phyloP scores from a whole-genome alignment of 2,113 vertebrate species.

The Atractosteus spatula region DNA sequence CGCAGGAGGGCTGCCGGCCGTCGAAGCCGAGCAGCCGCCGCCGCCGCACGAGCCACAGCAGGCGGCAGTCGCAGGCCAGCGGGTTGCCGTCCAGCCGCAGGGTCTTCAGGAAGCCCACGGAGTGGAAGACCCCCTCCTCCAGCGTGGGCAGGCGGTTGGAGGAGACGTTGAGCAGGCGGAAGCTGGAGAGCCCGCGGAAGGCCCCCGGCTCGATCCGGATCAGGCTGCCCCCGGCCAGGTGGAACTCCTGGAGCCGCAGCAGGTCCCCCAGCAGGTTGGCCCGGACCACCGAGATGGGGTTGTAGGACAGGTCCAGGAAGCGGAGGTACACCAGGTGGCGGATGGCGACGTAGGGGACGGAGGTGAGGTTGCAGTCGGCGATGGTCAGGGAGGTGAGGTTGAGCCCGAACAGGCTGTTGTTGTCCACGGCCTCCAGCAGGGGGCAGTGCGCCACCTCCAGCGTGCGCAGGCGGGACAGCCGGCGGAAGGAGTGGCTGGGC shows the following conservation, averaged over 20 bases:
- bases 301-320: conserved; percentile 80
- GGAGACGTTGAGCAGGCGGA: conserved; percentile 78
- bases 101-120: conserved; percentile 74
- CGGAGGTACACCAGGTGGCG: conserved; percentile 71
- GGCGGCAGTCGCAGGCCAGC: conserved; percentile 81
- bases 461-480: conserved; percentile 63
- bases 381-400: conserved; percentile 79
- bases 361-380: conserved; percentile 74
- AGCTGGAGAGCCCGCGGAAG: conserved; percentile 73
- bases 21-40: conserved; percentile 72
- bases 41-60: conserved; percentile 79
- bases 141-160: conserved; percentile 76
- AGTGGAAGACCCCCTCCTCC: conserved; percentile 77
- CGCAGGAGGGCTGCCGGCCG: conserved; percentile 70
- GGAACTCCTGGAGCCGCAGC: conserved; percentile 76
- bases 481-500: conserved; percentile 67
- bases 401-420: conserved; percentile 73
- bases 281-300: conserved; percentile 75
- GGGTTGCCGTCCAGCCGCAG: conserved; percentile 79
- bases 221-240: conserved; percentile 71
- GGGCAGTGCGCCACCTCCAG: conserved; percentile 78
- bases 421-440: conserved; percentile 61
- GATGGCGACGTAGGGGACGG: conserved; percentile 73
- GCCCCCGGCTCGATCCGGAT: conserved; percentile 71
- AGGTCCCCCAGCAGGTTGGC: conserved; percentile 64